phyloP scores from a whole-genome alignment of 2,113 vertebrate species.

The Petaurus breviceps region DNA sequence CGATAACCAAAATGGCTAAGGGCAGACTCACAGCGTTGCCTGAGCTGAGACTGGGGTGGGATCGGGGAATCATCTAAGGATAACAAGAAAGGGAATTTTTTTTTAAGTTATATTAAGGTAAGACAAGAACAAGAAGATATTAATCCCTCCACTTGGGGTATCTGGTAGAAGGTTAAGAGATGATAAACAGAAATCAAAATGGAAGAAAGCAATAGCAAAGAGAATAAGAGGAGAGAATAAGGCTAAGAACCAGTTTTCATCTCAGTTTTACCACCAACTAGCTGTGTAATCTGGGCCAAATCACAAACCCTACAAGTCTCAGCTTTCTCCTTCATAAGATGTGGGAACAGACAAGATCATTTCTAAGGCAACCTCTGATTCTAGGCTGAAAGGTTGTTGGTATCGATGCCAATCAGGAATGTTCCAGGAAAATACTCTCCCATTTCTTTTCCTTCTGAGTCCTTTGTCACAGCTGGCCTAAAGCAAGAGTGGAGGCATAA shows the following conservation, averaged over 20 bases:
- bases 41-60: background rate
- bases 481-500: background rate
- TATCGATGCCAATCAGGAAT: background rate
- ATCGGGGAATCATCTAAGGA: background rate
- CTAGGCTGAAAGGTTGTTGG: background rate
- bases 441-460: background rate
- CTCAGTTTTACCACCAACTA: background rate
- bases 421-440: background rate
- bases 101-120: background rate
- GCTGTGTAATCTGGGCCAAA: background rate
- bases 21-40: background rate
- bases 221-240: background rate
- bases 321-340: background rate
- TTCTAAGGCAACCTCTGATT: background rate
- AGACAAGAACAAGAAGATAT: background rate
- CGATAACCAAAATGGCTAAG: background rate
- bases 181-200: background rate
- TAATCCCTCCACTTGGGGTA: background rate
- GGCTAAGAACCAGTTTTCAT: background rate
- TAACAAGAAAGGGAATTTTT: background rate
- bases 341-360: background rate
- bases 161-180: background rate
- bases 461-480: background rate
- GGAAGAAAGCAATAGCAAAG: background rate
- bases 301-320: background rate